Conservation (phyloP, 2,797 vertebrate genomes). For the Gastrophryne carolinensis region DNA sequence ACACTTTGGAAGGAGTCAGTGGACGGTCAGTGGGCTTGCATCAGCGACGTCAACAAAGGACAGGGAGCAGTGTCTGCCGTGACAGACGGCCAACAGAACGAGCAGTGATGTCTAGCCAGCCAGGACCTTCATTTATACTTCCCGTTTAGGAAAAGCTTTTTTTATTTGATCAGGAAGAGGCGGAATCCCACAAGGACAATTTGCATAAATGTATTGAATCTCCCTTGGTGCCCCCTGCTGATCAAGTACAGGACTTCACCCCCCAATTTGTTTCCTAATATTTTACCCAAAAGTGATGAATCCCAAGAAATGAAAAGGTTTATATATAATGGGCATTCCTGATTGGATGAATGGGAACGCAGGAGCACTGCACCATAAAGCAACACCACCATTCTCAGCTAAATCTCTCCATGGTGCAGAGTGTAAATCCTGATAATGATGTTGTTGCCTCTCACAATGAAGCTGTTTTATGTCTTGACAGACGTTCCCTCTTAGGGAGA, state of each 20-base stretch:
- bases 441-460: no score
- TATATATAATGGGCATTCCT: neutral
- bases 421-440: no score
- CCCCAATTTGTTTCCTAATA: neutral
- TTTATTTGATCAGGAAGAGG: neutral
- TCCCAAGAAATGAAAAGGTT: neutral
- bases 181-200: conserved; percentile 2
- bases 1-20: conserved; percentile 96
- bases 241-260: neutral
- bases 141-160: neutral
- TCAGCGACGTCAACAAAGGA: conserved; percentile 96
- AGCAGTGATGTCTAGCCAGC: conserved; percentile 78
- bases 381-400: no score
- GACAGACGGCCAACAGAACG: conserved; percentile 88
- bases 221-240: neutral
- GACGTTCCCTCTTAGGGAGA: no score
- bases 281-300: neutral
- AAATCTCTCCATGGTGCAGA: no score
- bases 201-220: neutral
- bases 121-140: neutral
- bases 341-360: no score
- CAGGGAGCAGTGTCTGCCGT: conserved; percentile 86
- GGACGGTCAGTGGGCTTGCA: conserved; percentile 92
- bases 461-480: no score
- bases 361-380: no score